These are phyloP conservation scores for Syrmaticus mikado DNA, from an alignment of 2,113 vertebrate species.

Conservation along the genomic window DNA sequence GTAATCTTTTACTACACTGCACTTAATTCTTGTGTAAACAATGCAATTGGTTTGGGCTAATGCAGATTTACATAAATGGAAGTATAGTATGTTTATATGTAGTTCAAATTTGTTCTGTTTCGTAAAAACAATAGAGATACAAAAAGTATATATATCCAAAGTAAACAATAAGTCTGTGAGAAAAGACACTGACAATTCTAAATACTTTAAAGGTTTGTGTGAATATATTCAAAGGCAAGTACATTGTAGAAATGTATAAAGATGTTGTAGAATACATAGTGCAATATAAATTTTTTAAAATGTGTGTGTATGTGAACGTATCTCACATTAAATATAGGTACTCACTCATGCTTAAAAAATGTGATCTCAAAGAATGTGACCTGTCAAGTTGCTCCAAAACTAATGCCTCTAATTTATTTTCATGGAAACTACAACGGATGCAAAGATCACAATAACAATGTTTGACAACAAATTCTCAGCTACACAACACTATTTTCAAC, in stretches of 20 bases:
- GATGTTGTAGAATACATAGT: neutral
- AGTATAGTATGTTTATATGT: neutral
- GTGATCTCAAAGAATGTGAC: neutral
- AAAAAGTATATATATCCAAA: neutral
- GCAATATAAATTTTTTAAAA: neutral
- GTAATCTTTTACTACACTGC: slow-evolving; percentile 65
- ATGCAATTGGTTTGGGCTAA: neutral
- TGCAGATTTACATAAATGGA: neutral
- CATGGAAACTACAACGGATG: neutral
- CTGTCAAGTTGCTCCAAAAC: neutral
- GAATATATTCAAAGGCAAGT: neutral
- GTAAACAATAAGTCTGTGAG: neutral
- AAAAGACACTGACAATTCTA: neutral
- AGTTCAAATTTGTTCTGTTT: neutral
- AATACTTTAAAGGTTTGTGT: neutral
- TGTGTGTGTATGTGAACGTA: neutral
- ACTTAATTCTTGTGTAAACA: slow-evolving; percentile 71
- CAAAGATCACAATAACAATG: neutral
- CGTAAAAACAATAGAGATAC: neutral
- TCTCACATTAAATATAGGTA: neutral
- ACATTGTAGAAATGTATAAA: neutral
- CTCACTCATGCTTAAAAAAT: neutral
- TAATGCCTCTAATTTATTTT: neutral
- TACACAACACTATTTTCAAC: too few species aligned
- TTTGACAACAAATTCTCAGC: too few species aligned